Evolutionary conservation across 2,888 invertebrate species (phyloP), one percentile per base, ranked within the genome.

Genomic region (Palloptera scutellata): DNA sequence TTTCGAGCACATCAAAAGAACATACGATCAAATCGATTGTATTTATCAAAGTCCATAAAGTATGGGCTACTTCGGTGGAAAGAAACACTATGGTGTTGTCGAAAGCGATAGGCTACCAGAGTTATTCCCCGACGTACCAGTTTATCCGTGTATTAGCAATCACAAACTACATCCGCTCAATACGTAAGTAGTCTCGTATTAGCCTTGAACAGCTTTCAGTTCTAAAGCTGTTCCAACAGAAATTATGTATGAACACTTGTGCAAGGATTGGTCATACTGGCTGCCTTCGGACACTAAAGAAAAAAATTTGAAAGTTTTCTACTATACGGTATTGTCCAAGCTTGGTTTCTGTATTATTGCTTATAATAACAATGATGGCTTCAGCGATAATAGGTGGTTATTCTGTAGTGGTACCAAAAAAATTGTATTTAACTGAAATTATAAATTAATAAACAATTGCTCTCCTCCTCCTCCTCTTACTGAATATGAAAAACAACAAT

Each of bases 161-260:
- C 95, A 96, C 74, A 95, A 95, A 84, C 88, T 92, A 64, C 90
- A 92, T 76, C 96, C 96, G 1, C 86, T 92, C 9, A 94, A 96
- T 85, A 88, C 91, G 95, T 96, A 86, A 88, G 90, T 85, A 55
- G 9, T 43, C 17, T 17, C 10, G 9, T 15, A 43, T 42, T 17
- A 17, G 41, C n/a, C n/a, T 12, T 11, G 51, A 17, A n/a, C 4
- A 4, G 9, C 12, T 13, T 59, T 19, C 76, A 91, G 91, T 72
- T 91, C 91, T 17, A 76, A 82, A 11, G 81, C 83, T 58, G 83
- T 90, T 1, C 75, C 78, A 0, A 66, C 73, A 10, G 84, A 86
- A 1, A 75, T 86, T 10, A 78, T 96, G 10, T 96, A 95, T 79
- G 86, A 91, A 61, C 86, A 89, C 12, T 79, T 92, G 61, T 90